These are phyloP conservation scores for Pristionchus pacificus DNA, from an alignment of 1,140 invertebrate species.

Conservation along the genomic window DNA sequence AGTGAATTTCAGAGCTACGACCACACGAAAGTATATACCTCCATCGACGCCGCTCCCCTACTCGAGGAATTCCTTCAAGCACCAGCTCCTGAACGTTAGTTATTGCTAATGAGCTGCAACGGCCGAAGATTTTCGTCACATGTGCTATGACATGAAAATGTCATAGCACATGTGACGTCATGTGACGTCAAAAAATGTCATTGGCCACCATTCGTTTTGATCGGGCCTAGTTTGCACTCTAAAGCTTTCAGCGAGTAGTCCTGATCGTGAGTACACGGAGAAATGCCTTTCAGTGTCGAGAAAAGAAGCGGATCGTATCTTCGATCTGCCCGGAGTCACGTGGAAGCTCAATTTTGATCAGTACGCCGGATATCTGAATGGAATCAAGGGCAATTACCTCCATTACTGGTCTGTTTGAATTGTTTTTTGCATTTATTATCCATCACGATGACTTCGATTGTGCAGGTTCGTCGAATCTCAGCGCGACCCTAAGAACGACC, in stretches of 20 bases:
- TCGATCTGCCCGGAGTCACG: slow-evolving; percentile 44
- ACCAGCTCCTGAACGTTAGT: not conserved
- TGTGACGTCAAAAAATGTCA: too few species aligned
- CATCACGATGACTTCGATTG: too few species aligned
- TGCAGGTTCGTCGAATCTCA: slow-evolving; percentile 44
- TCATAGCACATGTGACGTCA: too few species aligned
- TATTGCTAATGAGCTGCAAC: not conserved
- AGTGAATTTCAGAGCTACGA: not conserved
- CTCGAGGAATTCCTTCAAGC: too few species aligned
- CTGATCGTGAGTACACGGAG: too few species aligned
- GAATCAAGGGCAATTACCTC: not conserved
- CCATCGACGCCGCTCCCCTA: too few species aligned
- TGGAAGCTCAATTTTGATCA: slow-evolving; percentile 43
- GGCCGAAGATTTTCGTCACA: too few species aligned
- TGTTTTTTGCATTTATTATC: slow-evolving; percentile 28
- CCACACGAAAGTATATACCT: too few species aligned
- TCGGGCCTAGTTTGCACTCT: too few species aligned
- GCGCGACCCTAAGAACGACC: slow-evolving; percentile 23
- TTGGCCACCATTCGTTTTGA: too few species aligned
- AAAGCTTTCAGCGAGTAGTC: too few species aligned
- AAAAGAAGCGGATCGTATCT: slow-evolving; percentile 31
- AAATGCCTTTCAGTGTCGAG: slow-evolving; percentile 20
- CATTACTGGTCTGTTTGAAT: slow-evolving; percentile 6
- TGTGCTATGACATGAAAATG: too few species aligned
- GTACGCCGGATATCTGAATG: slow-evolving; percentile 4